These are phyloP conservation scores for Lophotis ruficrista DNA, from an alignment of 2,113 vertebrate genomes.

Conservation along the genomic window DNA sequence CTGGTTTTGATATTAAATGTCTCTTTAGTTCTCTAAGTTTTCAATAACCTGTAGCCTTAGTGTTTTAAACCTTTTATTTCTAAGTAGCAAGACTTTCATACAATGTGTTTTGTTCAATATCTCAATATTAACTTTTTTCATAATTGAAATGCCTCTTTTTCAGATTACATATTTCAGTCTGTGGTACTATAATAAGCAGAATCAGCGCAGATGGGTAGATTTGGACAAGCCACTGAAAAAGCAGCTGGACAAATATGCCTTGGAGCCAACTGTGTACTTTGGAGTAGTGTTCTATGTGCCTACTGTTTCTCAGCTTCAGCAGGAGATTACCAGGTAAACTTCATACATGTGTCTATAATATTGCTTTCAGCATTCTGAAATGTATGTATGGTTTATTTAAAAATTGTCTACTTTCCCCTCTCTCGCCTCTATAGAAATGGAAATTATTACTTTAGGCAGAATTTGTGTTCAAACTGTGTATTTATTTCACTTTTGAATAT, in stretches of 20 bases:
- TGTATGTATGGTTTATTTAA: neutral
- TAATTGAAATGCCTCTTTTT: constrained; percentile 16
- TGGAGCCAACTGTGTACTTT: constrained; percentile 96
- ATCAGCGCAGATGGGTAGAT: constrained; percentile 96
- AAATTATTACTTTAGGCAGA: neutral
- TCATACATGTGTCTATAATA: neutral
- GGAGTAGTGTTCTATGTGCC: constrained; percentile 97
- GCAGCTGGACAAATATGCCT: constrained; percentile 94
- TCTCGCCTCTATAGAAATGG: neutral
- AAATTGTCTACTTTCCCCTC: neutral
- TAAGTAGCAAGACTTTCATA: neutral
- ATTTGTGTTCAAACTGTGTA: neutral
- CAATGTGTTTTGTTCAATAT: neutral
- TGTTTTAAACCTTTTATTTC: neutral
- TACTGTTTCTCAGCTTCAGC: constrained; percentile 89
- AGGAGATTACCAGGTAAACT: constrained; percentile 94
- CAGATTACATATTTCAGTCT: constrained; percentile 96
- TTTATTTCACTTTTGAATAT: neutral
- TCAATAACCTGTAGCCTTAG: neutral
- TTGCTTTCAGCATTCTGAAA: neutral
- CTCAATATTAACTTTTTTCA: neutral
- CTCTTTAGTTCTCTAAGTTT: neutral
- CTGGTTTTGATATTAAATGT: neutral
- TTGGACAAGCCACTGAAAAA: constrained; percentile 97
- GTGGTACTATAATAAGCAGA: constrained; percentile 98